phyloP scores from a whole-genome alignment of 2,797 vertebrate species.

The Leuciscus waleckii region DNA sequence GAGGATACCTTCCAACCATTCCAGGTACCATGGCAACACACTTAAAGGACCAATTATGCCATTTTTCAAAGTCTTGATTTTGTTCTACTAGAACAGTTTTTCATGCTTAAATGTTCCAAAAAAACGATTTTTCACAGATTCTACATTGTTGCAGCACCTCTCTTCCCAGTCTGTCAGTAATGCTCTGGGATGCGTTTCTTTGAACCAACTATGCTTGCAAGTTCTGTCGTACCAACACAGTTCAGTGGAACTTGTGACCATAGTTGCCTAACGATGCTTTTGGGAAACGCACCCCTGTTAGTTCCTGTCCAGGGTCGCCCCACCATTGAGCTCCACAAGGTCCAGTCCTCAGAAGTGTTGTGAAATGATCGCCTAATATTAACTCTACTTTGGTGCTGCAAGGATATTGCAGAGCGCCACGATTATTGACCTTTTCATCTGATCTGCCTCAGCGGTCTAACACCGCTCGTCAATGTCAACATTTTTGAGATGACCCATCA shows the following conservation, averaged over 20 bases:
- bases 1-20: conserved; percentile 91
- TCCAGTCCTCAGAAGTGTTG: background rate
- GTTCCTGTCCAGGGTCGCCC: background rate
- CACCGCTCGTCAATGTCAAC: background rate
- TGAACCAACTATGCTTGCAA: background rate
- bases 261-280: background rate
- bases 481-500: background rate
- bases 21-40: conserved; percentile 81
- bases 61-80: background rate
- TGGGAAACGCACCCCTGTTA: background rate
- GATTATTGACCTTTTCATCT: background rate
- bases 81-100: background rate
- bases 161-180: background rate
- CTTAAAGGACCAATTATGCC: background rate
- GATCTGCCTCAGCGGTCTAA: background rate
- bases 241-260: background rate
- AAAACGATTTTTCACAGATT: background rate
- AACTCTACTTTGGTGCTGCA: background rate
- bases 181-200: background rate
- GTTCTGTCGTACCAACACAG: background rate
- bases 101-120: background rate
- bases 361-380: background rate
- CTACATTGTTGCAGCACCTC: background rate
- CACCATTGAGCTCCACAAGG: background rate
- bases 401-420: background rate